Evolutionary conservation across 2,888 invertebrate genomes (phyloP).

Genomic region (Mycalesis mineus): DNA sequence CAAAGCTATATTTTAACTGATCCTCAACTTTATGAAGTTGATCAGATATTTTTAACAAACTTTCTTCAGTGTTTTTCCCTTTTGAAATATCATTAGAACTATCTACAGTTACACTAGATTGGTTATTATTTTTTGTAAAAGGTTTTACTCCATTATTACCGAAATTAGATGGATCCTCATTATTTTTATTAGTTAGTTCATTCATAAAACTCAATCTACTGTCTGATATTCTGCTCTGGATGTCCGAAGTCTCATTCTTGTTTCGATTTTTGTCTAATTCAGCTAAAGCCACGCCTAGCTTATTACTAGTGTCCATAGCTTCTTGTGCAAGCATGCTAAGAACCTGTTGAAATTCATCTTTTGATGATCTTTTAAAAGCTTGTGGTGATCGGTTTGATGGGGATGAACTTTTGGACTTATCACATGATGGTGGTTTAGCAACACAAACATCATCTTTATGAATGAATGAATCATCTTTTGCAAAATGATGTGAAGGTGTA

Average conservation of each 20-base stretch:
- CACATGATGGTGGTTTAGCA: conserved; percentile 72
- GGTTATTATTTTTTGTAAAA: conserved; percentile 33
- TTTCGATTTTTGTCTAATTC: conserved; percentile 75
- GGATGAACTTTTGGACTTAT: conserved; percentile 75
- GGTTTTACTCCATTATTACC: conserved; percentile 41
- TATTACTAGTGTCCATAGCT: conserved; percentile 85
- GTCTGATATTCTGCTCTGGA: conserved; percentile 72
- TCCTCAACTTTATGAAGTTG: conserved; percentile 72
- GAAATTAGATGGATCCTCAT: conserved; percentile 47
- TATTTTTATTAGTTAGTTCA: conserved; percentile 58
- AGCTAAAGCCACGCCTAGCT: conserved; percentile 81
- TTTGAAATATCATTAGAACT: conserved; percentile 41
- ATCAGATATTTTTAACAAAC: conserved; percentile 69
- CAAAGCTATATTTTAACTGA: conserved; percentile 67
- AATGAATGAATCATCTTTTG: conserved; percentile 76
- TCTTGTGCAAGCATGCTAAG: conserved; percentile 85
- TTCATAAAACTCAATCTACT: conserved; percentile 70
- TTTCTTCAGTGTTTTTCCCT: conserved; percentile 71
- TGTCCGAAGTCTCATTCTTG: conserved; percentile 58
- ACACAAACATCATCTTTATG: conserved; percentile 69
- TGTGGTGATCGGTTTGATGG: conserved; percentile 78
- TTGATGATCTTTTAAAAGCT: conserved; percentile 66
- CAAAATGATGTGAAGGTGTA: conserved; percentile 66
- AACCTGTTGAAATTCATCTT: conserved; percentile 82
- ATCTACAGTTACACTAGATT: conserved; percentile 31